A percentile compares a stretch with the other conserved stretches of the same genome.
phyloP scores from a whole-genome alignment of 2,888 invertebrate genomes.

The Lepidocyrtoides sp. region DNA sequence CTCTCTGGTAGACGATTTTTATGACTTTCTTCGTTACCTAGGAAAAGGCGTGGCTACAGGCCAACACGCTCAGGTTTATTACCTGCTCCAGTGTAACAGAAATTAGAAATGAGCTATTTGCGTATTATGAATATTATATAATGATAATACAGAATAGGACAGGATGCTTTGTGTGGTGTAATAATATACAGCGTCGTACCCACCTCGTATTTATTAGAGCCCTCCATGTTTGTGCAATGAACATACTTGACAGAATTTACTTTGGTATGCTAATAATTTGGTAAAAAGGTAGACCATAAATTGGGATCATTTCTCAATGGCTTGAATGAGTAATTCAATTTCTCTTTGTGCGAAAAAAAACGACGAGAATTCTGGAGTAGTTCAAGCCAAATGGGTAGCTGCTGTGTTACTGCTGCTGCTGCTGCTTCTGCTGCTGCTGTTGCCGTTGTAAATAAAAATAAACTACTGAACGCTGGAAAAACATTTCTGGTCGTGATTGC shows the following conservation, averaged over 20 bases:
- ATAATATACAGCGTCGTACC: neutral
- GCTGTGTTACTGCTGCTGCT: neutral
- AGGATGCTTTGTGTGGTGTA: neutral
- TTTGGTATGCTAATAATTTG: conserved; percentile 55
- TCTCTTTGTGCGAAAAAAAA: conserved; percentile 42
- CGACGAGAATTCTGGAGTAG: neutral
- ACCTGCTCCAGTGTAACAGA: conserved; percentile 33
- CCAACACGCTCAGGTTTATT: conserved; percentile 47
- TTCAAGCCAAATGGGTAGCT: neutral
- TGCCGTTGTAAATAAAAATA: neutral
- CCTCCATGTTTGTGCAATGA: conserved; percentile 37
- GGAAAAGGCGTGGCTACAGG: conserved; percentile 71
- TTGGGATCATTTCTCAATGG: conserved; percentile 45
- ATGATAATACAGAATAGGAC: neutral
- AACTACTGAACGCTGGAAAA: conserved; percentile 4
- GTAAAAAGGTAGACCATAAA: conserved; percentile 62
- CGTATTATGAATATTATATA: conserved; percentile 45
- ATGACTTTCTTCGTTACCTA: conserved; percentile 77
- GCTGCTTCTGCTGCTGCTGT: neutral
- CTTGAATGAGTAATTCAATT: conserved; percentile 39
- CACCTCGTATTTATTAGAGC: conserved; percentile 11
- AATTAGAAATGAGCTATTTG: conserved; percentile 53
- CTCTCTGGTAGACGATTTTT: conserved; percentile 72
- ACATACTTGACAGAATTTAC: conserved; percentile 36
- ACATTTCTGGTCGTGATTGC: neutral